Evolutionary conservation across 2,797 vertebrate species (phyloP), one percentile per base, ranked within the genome.

Genomic region (Bradypus variegatus): DNA sequence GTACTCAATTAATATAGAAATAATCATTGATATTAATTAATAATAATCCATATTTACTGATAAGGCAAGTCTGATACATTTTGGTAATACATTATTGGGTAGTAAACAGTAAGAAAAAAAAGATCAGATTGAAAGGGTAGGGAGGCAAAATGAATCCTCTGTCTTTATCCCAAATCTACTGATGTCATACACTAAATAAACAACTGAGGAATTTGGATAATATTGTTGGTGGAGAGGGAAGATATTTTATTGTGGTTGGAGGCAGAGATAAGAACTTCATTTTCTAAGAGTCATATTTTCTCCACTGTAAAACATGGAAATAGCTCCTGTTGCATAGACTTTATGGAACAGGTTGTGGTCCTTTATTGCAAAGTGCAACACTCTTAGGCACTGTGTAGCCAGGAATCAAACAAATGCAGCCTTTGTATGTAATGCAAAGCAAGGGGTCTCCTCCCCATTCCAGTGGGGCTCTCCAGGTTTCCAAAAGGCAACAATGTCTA

Each of bases 21-120:
- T 72, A 85, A 70, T 85, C 89, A 82, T 70, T 90, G 72, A 82
- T 36, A 60, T 90, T 92, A 81, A 81, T 84, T 60, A 70, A 70
- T 58, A 91, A 75, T 58, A 62, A 62, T 91, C 19, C 33, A 31
- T 82, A 72, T 90, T 89, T 93, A 6, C 70, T 58, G 75, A 77
- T 60, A 53, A 90, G 23, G 41, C 53, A 70, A 82, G 19, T 90
- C 76, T 60, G 50, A 80, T 53, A 38, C 73, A 48, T 67, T 92
- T 92, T 94, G 73, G n/a, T 69, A 75, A 79, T 91, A 69, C 33
- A 38, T 72, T n/a, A 85, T 80, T 53, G 84, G 33, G 38, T 80
- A n/a, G 45, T 82, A 88, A 86, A 41, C 38, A 60, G 18, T 72
- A 78, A 33, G 41, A 84, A 91, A 84, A 84, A 76, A 65, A 85